Conservation (phyloP, 2,888 invertebrate genomes). For the Eupithecia subumbrata region DNA sequence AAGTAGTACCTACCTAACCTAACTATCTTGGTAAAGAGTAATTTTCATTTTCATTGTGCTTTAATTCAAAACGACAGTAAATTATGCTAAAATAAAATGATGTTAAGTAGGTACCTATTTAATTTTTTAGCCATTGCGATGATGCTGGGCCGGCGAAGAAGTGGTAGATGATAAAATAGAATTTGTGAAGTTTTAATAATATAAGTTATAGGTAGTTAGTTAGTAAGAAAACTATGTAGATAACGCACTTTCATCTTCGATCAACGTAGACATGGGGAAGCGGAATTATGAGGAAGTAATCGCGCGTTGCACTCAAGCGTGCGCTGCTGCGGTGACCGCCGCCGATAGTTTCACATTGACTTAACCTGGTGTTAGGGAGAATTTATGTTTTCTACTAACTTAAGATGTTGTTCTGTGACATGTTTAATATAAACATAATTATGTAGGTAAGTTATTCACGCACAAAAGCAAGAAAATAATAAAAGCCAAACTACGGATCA, state of each 20-base stretch:
- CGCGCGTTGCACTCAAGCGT: slow-evolving; percentile 54
- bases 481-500: neutral
- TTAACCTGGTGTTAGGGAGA: slow-evolving; percentile 45
- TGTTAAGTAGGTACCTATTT: neutral
- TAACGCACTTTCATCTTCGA: slow-evolving; percentile 61
- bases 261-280: slow-evolving; percentile 54
- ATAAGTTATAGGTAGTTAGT: neutral
- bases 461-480: neutral
- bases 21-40: slow-evolving; percentile 1
- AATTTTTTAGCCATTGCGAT: neutral
- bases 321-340: slow-evolving; percentile 45
- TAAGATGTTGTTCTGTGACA: neutral
- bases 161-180: neutral
- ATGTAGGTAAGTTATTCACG: neutral
- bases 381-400: neutral
- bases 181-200: neutral
- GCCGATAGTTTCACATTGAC: slow-evolving; percentile 48
- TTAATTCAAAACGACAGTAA: neutral
- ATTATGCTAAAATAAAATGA: neutral
- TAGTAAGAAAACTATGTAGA: slow-evolving; percentile 21
- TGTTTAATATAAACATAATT: neutral
- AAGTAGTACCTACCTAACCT: slow-evolving; percentile 9
- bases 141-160: neutral
- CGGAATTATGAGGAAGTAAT: slow-evolving; percentile 66
- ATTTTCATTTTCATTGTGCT: neutral